Evolutionary conservation across 2,797 vertebrate species (phyloP), one percentile per base, ranked within the genome.

Genomic region (Orientallactaga sibirica): DNA sequence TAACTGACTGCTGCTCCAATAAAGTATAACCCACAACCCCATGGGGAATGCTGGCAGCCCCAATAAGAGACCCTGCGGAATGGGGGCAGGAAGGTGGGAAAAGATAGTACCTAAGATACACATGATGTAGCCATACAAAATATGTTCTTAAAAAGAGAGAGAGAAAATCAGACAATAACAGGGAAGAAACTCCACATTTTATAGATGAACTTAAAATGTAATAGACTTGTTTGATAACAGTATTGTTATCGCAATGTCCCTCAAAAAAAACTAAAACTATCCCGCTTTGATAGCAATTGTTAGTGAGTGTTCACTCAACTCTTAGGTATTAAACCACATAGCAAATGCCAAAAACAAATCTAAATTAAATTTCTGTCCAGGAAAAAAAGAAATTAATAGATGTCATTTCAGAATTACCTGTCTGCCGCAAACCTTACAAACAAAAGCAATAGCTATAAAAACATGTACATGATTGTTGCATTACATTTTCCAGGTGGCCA

Each of bases 401-500:
- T 79, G 76, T 96, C 97, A 95, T 96, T 98, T 98, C 92, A 97
- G 94, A 98, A 97, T 98, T 98, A 98, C 98, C 98, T 98, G 98
- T 98, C 98, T 96, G 98, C 97, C 97, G 97, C 97, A 98, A 98
- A 98, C 95, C 97, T 98, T 98, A 98, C 71, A 97, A 98, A 98
- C 95, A 98, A 98, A 98, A 98, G 95, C 93, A 98, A 97, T 97
- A 98, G 96, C 98, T 98, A 98, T 95, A 97, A 97, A 98, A 98
- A 98, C 98, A 98, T 97, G 98, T 98, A 98, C 98, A 98, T 98
- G 98, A 98, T 98, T 98, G 98, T 97, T 98, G 98, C 98, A 98
- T 99, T 98, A 99, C 99, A 99, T 99, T 98, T 99, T 99, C 99
- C 99, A 99, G 98, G 97, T 98, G 98, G 98, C 97, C 98, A 99